A percentile compares a stretch with the other conserved stretches of the same genome.
Evolutionary conservation across 2,113 vertebrate species (phyloP).

Genomic region (Poeciliopsis occidentalis): DNA sequence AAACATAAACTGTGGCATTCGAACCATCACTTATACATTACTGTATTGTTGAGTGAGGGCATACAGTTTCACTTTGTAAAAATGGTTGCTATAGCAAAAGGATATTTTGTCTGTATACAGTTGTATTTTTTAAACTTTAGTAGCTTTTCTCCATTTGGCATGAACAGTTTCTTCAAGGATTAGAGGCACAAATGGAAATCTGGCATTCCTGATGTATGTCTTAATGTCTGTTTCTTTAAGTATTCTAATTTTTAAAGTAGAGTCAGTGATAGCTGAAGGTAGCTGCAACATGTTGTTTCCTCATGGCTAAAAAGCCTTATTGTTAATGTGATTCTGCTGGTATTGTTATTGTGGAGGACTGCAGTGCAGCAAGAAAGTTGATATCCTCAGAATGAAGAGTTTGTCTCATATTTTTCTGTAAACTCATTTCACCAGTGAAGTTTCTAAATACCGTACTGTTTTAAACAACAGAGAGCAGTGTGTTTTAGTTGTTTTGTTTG

Average conservation of each 20-base stretch:
- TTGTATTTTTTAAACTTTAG: background rate
- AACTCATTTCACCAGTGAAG: background rate
- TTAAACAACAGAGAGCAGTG: background rate
- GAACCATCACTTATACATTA: background rate
- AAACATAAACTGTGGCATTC: background rate
- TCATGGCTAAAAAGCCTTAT: background rate
- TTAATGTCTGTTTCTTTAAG: background rate
- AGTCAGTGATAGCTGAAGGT: background rate
- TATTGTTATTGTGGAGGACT: background rate
- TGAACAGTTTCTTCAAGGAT: background rate
- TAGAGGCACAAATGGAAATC: background rate
- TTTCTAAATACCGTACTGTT: background rate
- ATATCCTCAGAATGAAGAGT: background rate
- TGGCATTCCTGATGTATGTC: background rate
- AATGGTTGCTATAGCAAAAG: background rate
- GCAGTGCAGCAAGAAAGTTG: background rate
- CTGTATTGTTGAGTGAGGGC: background rate
- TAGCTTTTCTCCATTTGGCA: background rate
- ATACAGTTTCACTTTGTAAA: background rate
- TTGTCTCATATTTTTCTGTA: background rate
- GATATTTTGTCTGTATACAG: background rate
- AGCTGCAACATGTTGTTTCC: background rate
- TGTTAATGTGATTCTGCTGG: background rate
- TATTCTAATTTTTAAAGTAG: background rate
- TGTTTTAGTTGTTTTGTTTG: background rate